phyloP scores from a whole-genome alignment of 2,888 invertebrate genomes.

The Tanypteryx hageni region DNA sequence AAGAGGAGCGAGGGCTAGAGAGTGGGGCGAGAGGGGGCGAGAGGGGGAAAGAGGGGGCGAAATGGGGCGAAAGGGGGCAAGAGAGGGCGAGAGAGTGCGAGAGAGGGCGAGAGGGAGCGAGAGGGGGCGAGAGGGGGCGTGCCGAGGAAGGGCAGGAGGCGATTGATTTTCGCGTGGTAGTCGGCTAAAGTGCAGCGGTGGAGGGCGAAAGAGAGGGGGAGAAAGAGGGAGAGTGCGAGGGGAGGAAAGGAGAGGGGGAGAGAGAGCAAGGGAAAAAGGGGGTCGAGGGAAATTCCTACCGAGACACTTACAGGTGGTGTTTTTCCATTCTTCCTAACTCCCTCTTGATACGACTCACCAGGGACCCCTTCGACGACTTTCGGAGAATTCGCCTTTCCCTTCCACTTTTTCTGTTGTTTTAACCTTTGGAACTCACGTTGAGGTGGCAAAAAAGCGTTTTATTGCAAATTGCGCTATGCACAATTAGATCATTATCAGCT shows the following conservation, averaged over 20 bases:
- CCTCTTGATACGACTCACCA: background rate
- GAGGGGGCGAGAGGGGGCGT: background rate
- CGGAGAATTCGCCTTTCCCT: background rate
- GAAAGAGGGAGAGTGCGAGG: background rate
- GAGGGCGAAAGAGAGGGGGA: background rate
- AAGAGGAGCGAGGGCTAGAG: background rate
- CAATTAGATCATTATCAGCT: too few species aligned
- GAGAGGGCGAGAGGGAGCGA: background rate
- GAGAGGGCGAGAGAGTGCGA: too few species aligned
- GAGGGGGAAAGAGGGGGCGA: background rate
- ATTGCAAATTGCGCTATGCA: too few species aligned
- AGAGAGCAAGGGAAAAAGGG: background rate
- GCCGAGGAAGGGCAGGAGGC: constrained; percentile 19
- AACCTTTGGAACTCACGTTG: background rate
- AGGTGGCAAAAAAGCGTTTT: too few species aligned
- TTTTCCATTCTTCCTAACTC: constrained; percentile 10
- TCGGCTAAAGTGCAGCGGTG: constrained; percentile 28
- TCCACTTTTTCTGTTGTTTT: background rate
- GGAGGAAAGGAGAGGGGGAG: background rate
- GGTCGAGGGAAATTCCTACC: background rate
- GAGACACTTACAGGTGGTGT: constrained; percentile 24
- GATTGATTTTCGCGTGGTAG: constrained; percentile 17
- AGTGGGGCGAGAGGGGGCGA: background rate
- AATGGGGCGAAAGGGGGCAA: too few species aligned
- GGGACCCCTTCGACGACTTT: background rate